These are phyloP conservation scores for Laticauda colubrina DNA, from an alignment of 2,113 vertebrate species.

Conservation along the genomic window DNA sequence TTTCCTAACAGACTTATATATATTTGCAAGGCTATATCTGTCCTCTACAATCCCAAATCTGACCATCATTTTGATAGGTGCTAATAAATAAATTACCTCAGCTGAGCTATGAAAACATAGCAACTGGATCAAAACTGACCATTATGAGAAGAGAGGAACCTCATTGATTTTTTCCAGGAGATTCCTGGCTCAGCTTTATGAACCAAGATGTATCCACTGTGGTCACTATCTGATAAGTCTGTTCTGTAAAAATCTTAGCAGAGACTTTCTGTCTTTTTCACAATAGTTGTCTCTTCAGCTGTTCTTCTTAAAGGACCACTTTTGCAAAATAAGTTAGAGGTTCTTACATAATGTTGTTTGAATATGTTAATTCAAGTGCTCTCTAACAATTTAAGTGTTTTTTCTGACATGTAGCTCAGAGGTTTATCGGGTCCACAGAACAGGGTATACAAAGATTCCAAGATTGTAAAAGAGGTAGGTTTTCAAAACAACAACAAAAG, in stretches of 20 bases:
- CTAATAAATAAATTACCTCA: neutral
- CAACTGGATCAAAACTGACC: neutral
- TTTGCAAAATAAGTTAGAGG: neutral
- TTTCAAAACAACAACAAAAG: neutral
- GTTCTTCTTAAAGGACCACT: neutral
- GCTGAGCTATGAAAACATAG: neutral
- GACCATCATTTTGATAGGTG: neutral
- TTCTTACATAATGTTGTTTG: neutral
- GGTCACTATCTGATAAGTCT: neutral
- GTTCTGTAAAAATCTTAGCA: neutral
- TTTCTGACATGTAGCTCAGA: neutral
- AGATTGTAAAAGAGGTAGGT: neutral
- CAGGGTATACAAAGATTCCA: neutral
- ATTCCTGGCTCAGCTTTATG: neutral
- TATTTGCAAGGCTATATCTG: neutral
- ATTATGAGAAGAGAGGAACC: neutral
- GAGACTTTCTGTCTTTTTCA: neutral
- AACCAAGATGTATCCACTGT: neutral
- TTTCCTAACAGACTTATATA: neutral
- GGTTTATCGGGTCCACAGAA: neutral
- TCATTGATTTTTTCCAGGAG: neutral
- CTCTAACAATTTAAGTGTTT: neutral
- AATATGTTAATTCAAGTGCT: neutral
- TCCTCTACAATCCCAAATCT: neutral
- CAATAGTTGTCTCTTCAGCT: neutral